These are phyloP conservation scores for Monochamus alternatus DNA, from an alignment of 2,888 invertebrate genomes.

Conservation along the genomic window DNA sequence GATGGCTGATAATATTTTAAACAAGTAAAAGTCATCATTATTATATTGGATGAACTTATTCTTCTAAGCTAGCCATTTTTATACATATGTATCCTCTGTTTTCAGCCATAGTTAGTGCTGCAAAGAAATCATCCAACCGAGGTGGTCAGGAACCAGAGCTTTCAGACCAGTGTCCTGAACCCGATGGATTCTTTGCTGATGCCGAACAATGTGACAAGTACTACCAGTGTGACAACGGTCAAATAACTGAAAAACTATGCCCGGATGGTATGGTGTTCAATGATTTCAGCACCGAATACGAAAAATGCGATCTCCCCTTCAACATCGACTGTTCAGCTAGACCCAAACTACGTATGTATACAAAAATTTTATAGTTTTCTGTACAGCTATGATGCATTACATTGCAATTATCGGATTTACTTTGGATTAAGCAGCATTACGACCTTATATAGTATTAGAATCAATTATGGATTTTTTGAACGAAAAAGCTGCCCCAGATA, in stretches of 20 bases:
- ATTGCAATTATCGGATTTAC: too few relatives aligned
- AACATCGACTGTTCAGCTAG: slow-evolving; percentile 88
- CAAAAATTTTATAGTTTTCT: too few relatives aligned
- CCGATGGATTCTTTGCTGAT: slow-evolving; percentile 88
- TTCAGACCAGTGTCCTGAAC: slow-evolving; percentile 84
- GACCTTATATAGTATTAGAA: too few relatives aligned
- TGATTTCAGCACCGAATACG: slow-evolving; percentile 85
- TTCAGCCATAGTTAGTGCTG: slow-evolving; percentile 11
- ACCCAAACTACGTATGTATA: slow-evolving; percentile 84
- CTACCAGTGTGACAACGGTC: slow-evolving; percentile 85
- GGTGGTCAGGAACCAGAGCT: slow-evolving; percentile 73
- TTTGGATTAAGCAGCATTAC: too few relatives aligned
- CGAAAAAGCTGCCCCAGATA: too few relatives aligned
- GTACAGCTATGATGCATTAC: too few relatives aligned
- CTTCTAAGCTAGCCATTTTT: too few relatives aligned
- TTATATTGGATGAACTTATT: too few relatives aligned
- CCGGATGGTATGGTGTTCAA: slow-evolving; percentile 94
- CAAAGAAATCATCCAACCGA: slow-evolving; percentile 23
- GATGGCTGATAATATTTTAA: too few relatives aligned
- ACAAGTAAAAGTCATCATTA: too few relatives aligned
- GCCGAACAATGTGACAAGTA: slow-evolving; percentile 92
- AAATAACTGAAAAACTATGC: slow-evolving; percentile 84
- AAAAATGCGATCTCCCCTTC: slow-evolving; percentile 90
- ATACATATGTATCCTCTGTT: background rate
- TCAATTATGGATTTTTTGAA: too few relatives aligned